Base-by-base conservation (phyloP, 2,888 invertebrate genomes). In the Chironomus riparius region DNA sequence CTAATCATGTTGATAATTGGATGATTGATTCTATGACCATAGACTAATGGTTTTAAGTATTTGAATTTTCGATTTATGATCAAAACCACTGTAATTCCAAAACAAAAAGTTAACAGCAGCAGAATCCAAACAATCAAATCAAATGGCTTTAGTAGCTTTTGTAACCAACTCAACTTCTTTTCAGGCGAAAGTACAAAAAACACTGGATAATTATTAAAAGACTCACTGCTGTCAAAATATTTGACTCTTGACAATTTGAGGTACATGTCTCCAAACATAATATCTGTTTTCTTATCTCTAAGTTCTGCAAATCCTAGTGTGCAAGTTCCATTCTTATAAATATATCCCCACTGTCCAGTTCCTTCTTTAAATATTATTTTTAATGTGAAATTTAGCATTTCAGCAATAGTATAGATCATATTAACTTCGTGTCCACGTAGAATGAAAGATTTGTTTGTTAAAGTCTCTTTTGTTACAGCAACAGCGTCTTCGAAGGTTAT, bases 71-170 rank as follows among this genome's bases (percentile, higher is more conserved):
- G 7, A n/a, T 24, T 47, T 7, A 65, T 50, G 13, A 68, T 47
- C 1, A 68, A 13, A 12, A 75, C 47, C 1, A 68, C 50, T n/a
- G 15, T 3, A 13, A 68, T 4, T 18, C 24, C 74, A n/a, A 28
- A 3, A 5, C 12, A 18, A 70, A 70, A 65, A 3, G 68, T 38
- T 4, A 65, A 1, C 2, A 65, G 4, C 4, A 74, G 3, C 12
- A 47, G 6, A 47, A 47, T 47, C 73, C 73, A 74, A 1, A 74
- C 56, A 21, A 10, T 21, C 0, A 7, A 0, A 13, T 22, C 4
- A 28, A 47, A 75, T 5, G 68, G 74, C 13, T 21, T 10, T 21
- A 75, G 6, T 5, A 75, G n/a, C 21, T 75, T 75, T 15, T 75
- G n/a, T 4, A 75, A 24, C 15, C 21, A 6, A n/a, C 13, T 68